phyloP scores from a whole-genome alignment of 2,888 invertebrate species.

The Abrostola tripartita region DNA sequence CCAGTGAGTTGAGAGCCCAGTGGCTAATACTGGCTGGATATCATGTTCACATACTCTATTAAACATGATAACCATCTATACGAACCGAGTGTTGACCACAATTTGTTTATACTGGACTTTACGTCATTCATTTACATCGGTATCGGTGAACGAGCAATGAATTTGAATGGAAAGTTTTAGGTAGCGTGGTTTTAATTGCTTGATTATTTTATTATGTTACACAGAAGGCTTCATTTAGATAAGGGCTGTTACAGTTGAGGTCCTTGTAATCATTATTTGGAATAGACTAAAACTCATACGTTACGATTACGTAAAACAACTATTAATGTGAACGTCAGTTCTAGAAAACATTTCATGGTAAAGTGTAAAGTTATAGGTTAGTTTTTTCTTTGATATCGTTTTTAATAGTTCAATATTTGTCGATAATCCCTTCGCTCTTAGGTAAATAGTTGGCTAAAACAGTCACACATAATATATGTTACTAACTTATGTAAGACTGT shows the following conservation, averaged over 20 bases:
- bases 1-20: slow-evolving; percentile 71
- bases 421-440: too few relatives aligned
- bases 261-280: not conserved
- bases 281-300: not conserved
- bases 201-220: not conserved
- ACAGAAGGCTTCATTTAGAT: not conserved
- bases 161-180: slow-evolving; percentile 16
- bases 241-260: not conserved
- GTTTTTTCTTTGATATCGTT: too few relatives aligned
- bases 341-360: too few relatives aligned
- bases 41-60: slow-evolving; percentile 81
- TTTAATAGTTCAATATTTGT: too few relatives aligned
- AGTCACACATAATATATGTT: too few relatives aligned
- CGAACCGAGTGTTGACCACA: slow-evolving; percentile 71
- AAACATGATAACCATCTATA: slow-evolving; percentile 66
- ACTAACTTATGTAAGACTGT: too few relatives aligned
- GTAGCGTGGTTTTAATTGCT: not conserved
- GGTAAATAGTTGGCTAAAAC: too few relatives aligned
- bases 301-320: too few relatives aligned
- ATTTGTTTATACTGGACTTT: slow-evolving; percentile 52
- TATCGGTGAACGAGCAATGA: slow-evolving; percentile 32
- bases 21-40: slow-evolving; percentile 67
- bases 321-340: too few relatives aligned
- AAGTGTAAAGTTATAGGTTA: too few relatives aligned
- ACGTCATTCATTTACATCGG: slow-evolving; percentile 31